Percentiles rank a stretch among this genome's conserved stretches.
Evolutionary conservation across 2,113 vertebrate genomes (phyloP).

Genomic region (Malurus cyaneus): DNA sequence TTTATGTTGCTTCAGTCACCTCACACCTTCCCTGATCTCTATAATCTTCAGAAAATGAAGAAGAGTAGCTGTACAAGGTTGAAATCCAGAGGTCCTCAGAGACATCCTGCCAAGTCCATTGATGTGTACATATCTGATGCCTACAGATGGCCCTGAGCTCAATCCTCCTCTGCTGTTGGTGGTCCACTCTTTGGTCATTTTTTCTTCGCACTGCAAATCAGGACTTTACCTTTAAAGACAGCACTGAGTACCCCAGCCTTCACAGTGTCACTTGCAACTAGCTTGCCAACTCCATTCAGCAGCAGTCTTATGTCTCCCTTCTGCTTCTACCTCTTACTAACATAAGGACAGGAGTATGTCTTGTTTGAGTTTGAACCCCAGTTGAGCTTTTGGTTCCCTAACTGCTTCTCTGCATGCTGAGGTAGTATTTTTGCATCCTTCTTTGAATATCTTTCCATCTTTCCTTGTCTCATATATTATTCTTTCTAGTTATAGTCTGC

Average conservation of each 20-base stretch:
- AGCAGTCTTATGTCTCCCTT: neutral
- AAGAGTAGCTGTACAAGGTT: neutral
- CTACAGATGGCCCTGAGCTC: neutral
- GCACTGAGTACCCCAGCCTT: neutral
- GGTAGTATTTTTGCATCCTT: neutral
- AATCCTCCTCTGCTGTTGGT: neutral
- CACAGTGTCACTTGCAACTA: neutral
- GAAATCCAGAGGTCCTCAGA: neutral
- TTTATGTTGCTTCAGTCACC: neutral
- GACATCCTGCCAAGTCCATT: neutral
- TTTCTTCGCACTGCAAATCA: neutral
- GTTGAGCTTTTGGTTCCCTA: neutral
- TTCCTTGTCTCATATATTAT: neutral
- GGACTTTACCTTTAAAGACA: neutral
- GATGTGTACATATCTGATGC: rapidly evolving
- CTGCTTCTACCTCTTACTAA: neutral
- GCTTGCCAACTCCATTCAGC: neutral
- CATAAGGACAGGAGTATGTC: neutral
- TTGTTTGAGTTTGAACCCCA: neutral
- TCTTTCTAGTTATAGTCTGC: neutral
- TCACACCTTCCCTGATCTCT: neutral
- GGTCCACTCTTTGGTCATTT: neutral
- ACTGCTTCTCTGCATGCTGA: neutral
- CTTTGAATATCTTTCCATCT: neutral
- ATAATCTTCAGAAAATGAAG: neutral